Conservation (phyloP, 2,797 vertebrate species). For the Telmatherina bonti region DNA sequence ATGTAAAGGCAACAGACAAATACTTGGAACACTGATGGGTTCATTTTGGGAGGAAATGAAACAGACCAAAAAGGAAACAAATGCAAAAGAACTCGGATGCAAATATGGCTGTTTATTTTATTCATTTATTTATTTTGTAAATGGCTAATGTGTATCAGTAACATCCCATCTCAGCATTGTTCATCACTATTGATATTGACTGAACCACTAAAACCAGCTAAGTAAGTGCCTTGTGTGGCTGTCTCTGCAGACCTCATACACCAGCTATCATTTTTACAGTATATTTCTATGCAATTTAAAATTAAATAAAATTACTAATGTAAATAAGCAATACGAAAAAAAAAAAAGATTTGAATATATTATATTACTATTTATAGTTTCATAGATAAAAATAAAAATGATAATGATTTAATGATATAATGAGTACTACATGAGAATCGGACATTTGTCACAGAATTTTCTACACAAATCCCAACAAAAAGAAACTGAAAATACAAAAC, state of each 20-base stretch:
- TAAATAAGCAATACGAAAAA: background rate
- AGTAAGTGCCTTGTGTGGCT: slow-evolving; percentile 9
- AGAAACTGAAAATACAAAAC: background rate
- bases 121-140: background rate
- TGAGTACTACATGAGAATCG: background rate
- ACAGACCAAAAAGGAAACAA: slow-evolving; percentile 10
- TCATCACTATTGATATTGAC: slow-evolving; percentile 23
- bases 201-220: slow-evolving; percentile 15
- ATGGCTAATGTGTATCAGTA: background rate
- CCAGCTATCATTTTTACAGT: background rate
- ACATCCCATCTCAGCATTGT: slow-evolving; percentile 22
- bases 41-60: slow-evolving; percentile 10
- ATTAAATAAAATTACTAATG: background rate
- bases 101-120: slow-evolving; percentile 4
- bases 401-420: no score
- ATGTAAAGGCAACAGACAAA: slow-evolving; percentile 42
- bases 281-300: background rate
- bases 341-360: no score
- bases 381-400: background rate
- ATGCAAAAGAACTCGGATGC: slow-evolving; percentile 7
- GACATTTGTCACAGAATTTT: background rate
- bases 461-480: background rate
- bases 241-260: no score
- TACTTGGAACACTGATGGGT: slow-evolving; percentile 24
- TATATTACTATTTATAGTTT: background rate